Percentiles rank a stretch among this genome's conserved stretches.
phyloP scores from a whole-genome alignment of 2,888 invertebrate genomes.

The Tribolium freemani region DNA sequence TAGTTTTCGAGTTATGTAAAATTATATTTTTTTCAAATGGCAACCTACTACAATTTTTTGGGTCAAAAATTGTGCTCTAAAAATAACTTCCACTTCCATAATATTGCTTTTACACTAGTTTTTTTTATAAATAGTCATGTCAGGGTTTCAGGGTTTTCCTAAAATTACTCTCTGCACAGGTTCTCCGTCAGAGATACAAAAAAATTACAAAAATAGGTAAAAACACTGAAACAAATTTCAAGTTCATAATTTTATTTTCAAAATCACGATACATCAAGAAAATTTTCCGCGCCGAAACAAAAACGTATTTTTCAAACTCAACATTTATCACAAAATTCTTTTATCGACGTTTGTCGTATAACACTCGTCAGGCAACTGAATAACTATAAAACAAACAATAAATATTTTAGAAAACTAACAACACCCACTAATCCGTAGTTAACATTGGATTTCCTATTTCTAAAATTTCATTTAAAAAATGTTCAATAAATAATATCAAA shows the following conservation, averaged over 20 bases:
- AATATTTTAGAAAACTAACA: background rate
- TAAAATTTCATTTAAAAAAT: background rate
- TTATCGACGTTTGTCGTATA: background rate
- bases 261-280: background rate
- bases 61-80: too few relatives aligned
- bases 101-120: too few relatives aligned
- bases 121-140: background rate
- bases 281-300: background rate
- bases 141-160: too few relatives aligned
- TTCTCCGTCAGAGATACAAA: too few relatives aligned
- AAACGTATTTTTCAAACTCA: background rate
- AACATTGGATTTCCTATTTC: background rate
- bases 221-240: background rate
- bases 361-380: background rate
- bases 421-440: background rate
- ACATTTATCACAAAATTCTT: background rate
- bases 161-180: too few relatives aligned
- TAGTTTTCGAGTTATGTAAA: too few relatives aligned
- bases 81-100: too few relatives aligned
- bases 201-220: background rate
- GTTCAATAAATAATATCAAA: slow-evolving; percentile 35
- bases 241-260: background rate
- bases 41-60: too few relatives aligned
- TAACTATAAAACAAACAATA: background rate
- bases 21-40: too few relatives aligned